phyloP scores from a whole-genome alignment of 2,797 vertebrate species.

The Mus caroli region DNA sequence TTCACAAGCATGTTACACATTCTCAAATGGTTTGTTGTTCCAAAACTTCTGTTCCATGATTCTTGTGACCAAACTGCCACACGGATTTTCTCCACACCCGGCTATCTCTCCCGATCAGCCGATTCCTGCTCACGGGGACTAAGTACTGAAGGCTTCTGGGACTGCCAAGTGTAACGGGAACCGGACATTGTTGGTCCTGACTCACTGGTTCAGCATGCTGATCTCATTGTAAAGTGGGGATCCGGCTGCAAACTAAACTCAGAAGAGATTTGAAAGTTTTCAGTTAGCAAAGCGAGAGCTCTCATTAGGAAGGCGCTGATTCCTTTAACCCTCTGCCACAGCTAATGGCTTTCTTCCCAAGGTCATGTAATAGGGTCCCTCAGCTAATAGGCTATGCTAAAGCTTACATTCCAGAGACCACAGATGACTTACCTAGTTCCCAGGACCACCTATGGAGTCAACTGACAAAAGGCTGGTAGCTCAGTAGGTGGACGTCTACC shows the following conservation, averaged over 20 bases:
- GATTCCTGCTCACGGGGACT: conserved; percentile 7
- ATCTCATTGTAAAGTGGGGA: neutral
- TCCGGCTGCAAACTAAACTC: neutral
- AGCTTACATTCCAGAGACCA: neutral
- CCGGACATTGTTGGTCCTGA: fast-evolving
- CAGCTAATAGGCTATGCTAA: neutral
- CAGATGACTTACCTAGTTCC: neutral
- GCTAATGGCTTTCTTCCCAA: neutral
- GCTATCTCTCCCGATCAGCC: conserved; percentile 65
- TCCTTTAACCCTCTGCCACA: neutral
- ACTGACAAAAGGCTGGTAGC: neutral
- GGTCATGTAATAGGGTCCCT: neutral
- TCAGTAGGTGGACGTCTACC: no score
- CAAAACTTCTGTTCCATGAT: conserved; percentile 86
- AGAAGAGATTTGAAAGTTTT: neutral
- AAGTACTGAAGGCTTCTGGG: neutral
- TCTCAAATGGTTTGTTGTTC: conserved; percentile 90
- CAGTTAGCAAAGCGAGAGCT: neutral
- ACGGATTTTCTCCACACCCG: conserved; percentile 78
- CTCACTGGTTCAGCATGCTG: no score
- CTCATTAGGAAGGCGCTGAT: neutral
- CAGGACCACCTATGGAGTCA: neutral
- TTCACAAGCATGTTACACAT: conserved; percentile 90
- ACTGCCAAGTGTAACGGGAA: neutral
- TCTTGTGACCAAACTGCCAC: conserved; percentile 87